A percentile compares a stretch with the other conserved stretches of the same genome.
These are phyloP conservation scores for Dinomys branickii DNA, from an alignment of 2,113 vertebrate genomes.

Conservation along the genomic window DNA sequence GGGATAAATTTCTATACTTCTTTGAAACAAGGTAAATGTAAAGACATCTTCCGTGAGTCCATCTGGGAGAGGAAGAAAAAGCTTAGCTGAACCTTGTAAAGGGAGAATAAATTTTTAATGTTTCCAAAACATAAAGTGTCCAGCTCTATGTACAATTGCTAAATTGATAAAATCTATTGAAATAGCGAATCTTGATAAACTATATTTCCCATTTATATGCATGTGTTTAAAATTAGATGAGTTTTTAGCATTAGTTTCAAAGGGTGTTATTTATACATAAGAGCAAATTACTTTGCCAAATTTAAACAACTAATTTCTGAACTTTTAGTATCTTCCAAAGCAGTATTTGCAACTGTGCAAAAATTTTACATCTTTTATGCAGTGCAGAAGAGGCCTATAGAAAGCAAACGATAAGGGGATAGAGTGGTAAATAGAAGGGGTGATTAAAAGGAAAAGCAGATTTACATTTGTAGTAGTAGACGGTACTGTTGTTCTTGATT, in stretches of 20 bases:
- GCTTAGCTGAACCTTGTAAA: not conserved
- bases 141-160: not conserved
- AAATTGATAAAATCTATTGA: slow-evolving; percentile 18
- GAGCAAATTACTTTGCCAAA: slow-evolving; percentile 58
- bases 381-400: slow-evolving; percentile 46
- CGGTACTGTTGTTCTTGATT: slow-evolving; percentile 85
- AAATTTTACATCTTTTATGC: slow-evolving; percentile 50
- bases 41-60: not conserved
- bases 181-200: not conserved
- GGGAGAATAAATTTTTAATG: slow-evolving; percentile 32
- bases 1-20: not conserved
- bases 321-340: slow-evolving; percentile 29
- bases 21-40: not conserved
- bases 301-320: slow-evolving; percentile 37
- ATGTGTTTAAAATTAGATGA: not conserved
- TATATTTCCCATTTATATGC: slow-evolving; percentile 19
- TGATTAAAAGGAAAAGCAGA: slow-evolving; percentile 87
- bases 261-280: slow-evolving; percentile 26
- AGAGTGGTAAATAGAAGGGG: slow-evolving; percentile 79
- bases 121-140: not conserved
- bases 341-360: slow-evolving; percentile 50
- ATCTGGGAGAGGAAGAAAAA: not conserved
- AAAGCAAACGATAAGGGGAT: slow-evolving; percentile 55
- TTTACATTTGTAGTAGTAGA: slow-evolving; percentile 86
- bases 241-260: slow-evolving; percentile 54